Percentiles rank a stretch among this genome's conserved stretches.
phyloP scores from a whole-genome alignment of 2,113 vertebrate genomes.

The Oreotrochilus melanogaster region DNA sequence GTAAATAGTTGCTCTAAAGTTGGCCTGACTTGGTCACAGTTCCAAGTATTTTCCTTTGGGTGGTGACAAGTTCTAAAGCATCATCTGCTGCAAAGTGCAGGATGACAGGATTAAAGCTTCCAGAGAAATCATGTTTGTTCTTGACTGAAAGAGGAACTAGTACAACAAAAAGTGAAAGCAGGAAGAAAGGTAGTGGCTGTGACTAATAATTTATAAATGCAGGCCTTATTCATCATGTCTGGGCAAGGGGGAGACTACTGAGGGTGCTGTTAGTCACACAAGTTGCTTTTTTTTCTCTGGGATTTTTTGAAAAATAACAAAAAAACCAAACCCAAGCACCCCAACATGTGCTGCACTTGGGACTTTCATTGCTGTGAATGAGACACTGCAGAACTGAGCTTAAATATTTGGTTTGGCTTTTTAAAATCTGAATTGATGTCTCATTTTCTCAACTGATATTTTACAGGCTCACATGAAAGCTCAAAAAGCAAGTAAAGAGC shows the following conservation, averaged over 20 bases:
- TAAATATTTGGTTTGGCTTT: neutral
- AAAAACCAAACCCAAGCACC: neutral
- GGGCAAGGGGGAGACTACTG: neutral
- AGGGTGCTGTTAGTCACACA: neutral
- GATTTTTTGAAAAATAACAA: neutral
- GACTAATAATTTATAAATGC: neutral
- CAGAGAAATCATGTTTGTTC: slow-evolving; percentile 30
- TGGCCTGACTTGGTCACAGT: neutral
- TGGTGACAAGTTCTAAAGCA: neutral
- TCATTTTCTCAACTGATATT: neutral
- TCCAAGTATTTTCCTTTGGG: neutral
- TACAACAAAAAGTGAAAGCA: neutral
- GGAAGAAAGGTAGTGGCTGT: neutral
- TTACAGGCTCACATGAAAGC: slow-evolving; percentile 81
- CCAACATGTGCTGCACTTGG: neutral
- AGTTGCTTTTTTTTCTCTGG: neutral
- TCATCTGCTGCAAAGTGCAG: neutral
- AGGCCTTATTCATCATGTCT: neutral
- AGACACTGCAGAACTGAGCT: neutral
- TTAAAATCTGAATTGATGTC: neutral
- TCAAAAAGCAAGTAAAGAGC: slow-evolving; percentile 79
- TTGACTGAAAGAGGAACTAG: slow-evolving; percentile 20
- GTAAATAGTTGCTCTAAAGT: neutral
- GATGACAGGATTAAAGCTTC: slow-evolving; percentile 12
- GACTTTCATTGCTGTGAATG: neutral